These are phyloP conservation scores for Hystrix brachyura DNA, from an alignment of 2,113 vertebrate species.

Conservation along the genomic window DNA sequence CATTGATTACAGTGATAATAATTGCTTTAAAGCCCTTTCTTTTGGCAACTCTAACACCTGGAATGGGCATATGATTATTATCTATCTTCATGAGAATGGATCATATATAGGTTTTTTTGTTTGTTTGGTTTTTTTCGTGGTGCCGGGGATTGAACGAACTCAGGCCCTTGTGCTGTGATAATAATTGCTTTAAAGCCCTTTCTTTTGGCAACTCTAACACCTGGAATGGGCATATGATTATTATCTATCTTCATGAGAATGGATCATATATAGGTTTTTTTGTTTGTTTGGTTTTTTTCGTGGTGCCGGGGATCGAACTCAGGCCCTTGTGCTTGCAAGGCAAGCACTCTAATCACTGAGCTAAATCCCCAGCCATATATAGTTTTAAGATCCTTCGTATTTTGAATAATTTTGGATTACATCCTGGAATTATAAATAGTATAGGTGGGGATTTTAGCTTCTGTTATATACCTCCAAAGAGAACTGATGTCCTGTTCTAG, in stretches of 20 bases:
- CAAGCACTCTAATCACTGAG: too few species aligned
- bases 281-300: too few species aligned
- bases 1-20: background rate
- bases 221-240: background rate
- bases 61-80: background rate
- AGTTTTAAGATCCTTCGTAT: background rate
- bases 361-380: background rate
- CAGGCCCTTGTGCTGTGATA: background rate
- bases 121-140: too few species aligned
- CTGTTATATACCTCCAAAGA: background rate
- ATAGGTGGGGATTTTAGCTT: background rate
- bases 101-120: background rate
- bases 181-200: background rate
- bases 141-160: too few species aligned
- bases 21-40: background rate
- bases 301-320: too few species aligned
- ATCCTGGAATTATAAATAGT: background rate
- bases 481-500: background rate
- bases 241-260: conserved; percentile 19
- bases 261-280: background rate
- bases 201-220: background rate
- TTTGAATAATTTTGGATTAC: background rate
- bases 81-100: background rate
- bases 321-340: too few species aligned
- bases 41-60: background rate